Base-by-base conservation (phyloP, 2,888 invertebrate genomes). In the Stenichneumon culpator region DNA sequence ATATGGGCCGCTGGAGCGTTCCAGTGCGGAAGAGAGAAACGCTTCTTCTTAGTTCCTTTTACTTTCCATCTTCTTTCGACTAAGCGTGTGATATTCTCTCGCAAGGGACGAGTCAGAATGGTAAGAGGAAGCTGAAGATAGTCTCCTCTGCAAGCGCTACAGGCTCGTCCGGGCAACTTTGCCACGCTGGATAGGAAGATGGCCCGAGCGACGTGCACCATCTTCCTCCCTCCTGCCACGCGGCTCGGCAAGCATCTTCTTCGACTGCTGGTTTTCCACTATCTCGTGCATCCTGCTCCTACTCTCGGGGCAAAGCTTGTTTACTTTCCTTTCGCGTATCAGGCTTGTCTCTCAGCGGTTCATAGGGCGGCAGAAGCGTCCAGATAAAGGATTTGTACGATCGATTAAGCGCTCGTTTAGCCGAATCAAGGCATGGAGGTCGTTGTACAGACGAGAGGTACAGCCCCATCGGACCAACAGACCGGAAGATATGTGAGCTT, bases 131-230 rank as follows among this genome's bases (percentile, higher is more conserved):
- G 28, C 60, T n/a, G 70, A 36, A 79, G 22, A 70, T 19, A 70
- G 28, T 44, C 36, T 75, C 74, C 83, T 14, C 83, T 11, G 63
- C 65, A 79, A 74, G 79, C 79, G 72, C 68, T 79, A 25, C 74
- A 25, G 60, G 73, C 57, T 72, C 70, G 84, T 68, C 72, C 44
- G 65, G 68, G 67, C 68, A 84, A 69, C 67, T 84, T 79, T 84
- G 75, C 77, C 57, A 73, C 78, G 78, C 72, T 63, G 67, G 73
- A 77, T 63, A 60, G 80, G 74, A 47, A 50, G 81, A 75, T 28
- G 63, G 69, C 67, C 11, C 16, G 32, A 16, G 57, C 57, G 22
- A 78, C 78, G 57, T 54, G 57, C 36, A 39, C 19, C 63, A 39
- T 39, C 16, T 44, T 32, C 60, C 25, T 4, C 39, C 25, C 60